Base-by-base conservation (phyloP, 2,888 invertebrate genomes). In the Oxycera nigricornis region DNA sequence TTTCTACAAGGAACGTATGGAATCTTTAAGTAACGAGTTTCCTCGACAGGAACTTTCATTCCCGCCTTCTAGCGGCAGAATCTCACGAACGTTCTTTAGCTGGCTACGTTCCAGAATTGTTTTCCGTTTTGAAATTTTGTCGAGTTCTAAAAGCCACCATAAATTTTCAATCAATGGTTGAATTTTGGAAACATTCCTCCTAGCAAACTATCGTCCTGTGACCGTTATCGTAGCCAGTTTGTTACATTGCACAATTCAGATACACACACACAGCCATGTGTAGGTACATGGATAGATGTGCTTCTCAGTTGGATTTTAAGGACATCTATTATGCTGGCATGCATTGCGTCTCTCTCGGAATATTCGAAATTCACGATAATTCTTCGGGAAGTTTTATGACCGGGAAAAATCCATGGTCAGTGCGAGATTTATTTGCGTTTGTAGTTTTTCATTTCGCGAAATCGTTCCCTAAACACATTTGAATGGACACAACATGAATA, bases 331-430 rank as follows among this genome's bases (percentile, higher is more conserved):
- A 59, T 22, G n/a, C n/a, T n/a, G 59, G 2, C 14, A 59, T 28
- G 59, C 30, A 11, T 30, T 26, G 28, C 59, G 46, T 46, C 17
- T 17, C 46, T 46, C 46, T 3, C 59, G 7, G 59, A 30, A 59
- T 59, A 26, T n/a, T 28, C n/a, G 59, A 30, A 59, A 28, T 11
- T 59, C 59, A 30, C 59, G 59, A 59, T 59, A 59, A 59, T 59
- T 59, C 59, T 59, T 59, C 28, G 59, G 30, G 30, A n/a, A 59
- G n/a, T 28, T 59, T 59, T 59, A 59, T 59, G 59, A 22, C n/a
- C 59, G 59, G 59, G 59, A 59, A 59, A 59, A 59, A 59, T 59
- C 59, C 14, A 59, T 59, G 59, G 59, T 59, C 59, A 59, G 59
- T 1, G 26, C 2, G 59, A 28, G 30, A 59, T 59, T 59, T 59